These are phyloP conservation scores for Odontomachus brunneus DNA, from an alignment of 1,140 invertebrate species.

Conservation along the genomic window DNA sequence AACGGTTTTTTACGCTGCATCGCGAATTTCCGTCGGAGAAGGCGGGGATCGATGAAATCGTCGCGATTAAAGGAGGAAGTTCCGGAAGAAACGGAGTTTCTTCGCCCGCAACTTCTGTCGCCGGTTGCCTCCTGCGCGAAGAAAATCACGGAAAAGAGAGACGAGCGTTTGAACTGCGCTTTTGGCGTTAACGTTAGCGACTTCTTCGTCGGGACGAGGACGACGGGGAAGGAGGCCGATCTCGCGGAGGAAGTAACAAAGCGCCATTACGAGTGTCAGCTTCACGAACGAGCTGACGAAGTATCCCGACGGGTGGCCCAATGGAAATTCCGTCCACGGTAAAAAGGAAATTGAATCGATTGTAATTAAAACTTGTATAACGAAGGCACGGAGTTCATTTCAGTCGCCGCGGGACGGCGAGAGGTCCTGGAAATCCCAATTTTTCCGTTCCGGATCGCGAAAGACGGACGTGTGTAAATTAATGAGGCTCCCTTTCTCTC, in stretches of 20 bases:
- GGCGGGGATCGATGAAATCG: not conserved
- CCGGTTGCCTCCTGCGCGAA: not conserved
- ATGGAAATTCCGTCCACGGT: constrained; percentile 37
- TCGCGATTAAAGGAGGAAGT: not conserved
- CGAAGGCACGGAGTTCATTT: constrained; percentile 58
- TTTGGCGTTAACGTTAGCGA: constrained; percentile 26
- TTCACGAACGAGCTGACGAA: constrained; percentile 62
- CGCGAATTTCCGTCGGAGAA: not conserved
- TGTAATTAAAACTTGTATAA: constrained; percentile 75
- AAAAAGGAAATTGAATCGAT: constrained; percentile 67
- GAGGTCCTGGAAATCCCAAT: constrained; percentile 18
- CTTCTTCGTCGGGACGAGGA: not conserved
- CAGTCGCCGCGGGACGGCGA: constrained; percentile 6
- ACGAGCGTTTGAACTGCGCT: constrained; percentile 5
- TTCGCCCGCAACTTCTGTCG: not conserved
- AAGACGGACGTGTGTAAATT: constrained; percentile 29
- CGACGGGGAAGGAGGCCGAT: constrained; percentile 36
- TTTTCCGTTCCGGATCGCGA: constrained; percentile 6
- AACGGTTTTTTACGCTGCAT: too few relatives aligned
- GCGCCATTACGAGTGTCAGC: constrained; percentile 59
- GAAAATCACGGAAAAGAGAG: not conserved
- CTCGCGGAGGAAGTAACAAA: constrained; percentile 12
- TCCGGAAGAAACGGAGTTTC: too few relatives aligned
- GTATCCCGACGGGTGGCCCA: constrained; percentile 3
- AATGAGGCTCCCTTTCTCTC: not conserved